Base-by-base conservation (phyloP, 1,140 invertebrate species). In the Zaprionus nigranus region DNA sequence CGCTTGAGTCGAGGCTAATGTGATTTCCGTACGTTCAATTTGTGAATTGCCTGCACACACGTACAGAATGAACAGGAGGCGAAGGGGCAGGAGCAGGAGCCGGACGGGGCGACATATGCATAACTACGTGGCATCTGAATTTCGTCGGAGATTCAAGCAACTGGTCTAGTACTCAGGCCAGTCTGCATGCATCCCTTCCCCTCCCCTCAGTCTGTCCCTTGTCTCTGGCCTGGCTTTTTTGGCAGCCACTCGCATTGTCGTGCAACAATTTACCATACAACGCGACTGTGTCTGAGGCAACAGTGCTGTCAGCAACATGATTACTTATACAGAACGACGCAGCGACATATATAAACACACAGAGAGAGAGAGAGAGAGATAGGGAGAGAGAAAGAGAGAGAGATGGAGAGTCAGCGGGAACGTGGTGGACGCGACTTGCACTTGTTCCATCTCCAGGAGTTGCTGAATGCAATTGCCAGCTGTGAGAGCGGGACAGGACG, bases 261-360 rank as follows among this genome's bases (percentile, higher is more conserved):
- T 88, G 83, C 83, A 87, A 87, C 83, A 87, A 87, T 83, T 88
- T 83, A 88, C 78, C 81, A 88, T 83, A 88, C 80, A 81, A 88
- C 64, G 70, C 65, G 74, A 65, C 57, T 68, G 51, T 64, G 36
- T 36, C 67, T 69, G 70, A 43, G 75, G 82, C 75, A 86, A 85
- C 82, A 85, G 86, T 86, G 79, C 83, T 87, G 83, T 87, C 83
- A 84, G 81, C 83, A 87, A 88, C 83, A 87, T 87, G 81, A 87
- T 87, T 87, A 87, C 84, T 81, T 78, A 80, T 81, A 56, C 76
- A 79, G 63, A 79, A 72, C 53, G 67, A 72, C 58, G 62, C 38
- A 72, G 51, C 24, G 46, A 53, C 40, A 64, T 26, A 38, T 26
- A 46, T 62, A 70, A 26, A 40, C n/a, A 28, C 5, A 36, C 11